Percentiles rank a stretch among this genome's conserved stretches.
Conservation (phyloP, 2,797 vertebrate species). For the Squalus acanthias region DNA sequence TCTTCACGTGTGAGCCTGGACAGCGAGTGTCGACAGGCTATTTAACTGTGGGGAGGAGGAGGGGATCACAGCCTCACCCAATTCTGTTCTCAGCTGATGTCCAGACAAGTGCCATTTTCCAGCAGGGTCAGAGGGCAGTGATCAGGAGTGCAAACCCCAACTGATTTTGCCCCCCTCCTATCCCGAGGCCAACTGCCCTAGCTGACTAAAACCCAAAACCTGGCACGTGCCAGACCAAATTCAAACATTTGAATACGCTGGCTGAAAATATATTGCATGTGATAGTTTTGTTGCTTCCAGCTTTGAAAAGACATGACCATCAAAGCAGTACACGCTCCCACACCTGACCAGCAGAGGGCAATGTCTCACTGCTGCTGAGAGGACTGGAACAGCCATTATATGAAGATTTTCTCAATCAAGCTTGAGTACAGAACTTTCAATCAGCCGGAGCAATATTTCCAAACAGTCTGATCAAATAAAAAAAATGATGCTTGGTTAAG, state of each 20-base stretch:
- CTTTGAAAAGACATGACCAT: neutral
- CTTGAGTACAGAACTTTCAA: neutral
- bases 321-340: neutral
- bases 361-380: neutral
- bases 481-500: neutral
- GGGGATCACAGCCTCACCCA: neutral
- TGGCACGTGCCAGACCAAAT: neutral
- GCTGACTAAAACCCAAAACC: neutral
- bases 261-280: no score
- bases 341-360: neutral
- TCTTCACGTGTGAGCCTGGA: neutral
- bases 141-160: neutral
- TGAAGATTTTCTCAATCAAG: neutral
- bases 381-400: neutral
- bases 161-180: no score
- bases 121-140: neutral
- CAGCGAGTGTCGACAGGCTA: neutral
- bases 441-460: neutral
- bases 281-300: neutral
- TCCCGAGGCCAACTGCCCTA: neutral
- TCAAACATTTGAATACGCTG: neutral
- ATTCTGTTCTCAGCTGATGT: neutral
- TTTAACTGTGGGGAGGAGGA: neutral
- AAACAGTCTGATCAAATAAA: neutral
- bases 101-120: neutral